phyloP scores from a whole-genome alignment of 2,797 vertebrate species.

The Tragopan temminckii region DNA sequence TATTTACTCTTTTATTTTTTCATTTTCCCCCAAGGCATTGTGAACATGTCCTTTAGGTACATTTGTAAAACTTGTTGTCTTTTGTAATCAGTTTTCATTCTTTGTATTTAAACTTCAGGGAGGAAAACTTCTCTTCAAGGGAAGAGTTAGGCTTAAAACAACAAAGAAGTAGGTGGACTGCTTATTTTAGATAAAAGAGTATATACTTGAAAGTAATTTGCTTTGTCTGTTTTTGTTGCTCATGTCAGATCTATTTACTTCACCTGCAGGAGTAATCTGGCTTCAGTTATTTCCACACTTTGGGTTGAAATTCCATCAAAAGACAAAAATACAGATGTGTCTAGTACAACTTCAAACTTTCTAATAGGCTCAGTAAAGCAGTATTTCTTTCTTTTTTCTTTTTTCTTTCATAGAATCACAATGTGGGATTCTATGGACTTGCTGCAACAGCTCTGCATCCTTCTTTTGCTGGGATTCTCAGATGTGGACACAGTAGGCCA shows the following conservation, averaged over 20 bases:
- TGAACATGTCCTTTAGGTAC: neutral
- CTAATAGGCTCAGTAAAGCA: neutral
- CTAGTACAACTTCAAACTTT: neutral
- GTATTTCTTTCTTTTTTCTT: neutral
- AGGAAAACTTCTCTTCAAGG: conserved; percentile 20
- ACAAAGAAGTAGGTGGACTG: neutral
- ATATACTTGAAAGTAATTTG: conserved; percentile 25
- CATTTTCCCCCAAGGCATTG: neutral
- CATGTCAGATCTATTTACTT: conserved; percentile 31
- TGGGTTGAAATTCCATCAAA: neutral
- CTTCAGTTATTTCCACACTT: conserved; percentile 30
- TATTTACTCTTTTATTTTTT: neutral
- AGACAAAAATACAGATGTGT: neutral
- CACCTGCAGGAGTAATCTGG: conserved; percentile 33
- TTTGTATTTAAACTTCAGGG: conserved; percentile 28
- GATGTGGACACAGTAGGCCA: no score
- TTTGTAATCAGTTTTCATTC: conserved; percentile 52
- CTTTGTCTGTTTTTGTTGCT: conserved; percentile 27
- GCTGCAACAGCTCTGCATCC: no score
- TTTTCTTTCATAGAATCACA: no score
- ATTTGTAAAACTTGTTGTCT: conserved; percentile 18
- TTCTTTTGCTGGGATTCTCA: no score
- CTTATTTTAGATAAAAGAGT: conserved; percentile 27
- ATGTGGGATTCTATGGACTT: no score
- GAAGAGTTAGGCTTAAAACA: conserved; percentile 27